Evolutionary conservation across 1,140 invertebrate species (phyloP), one percentile per base, ranked within the genome.

Genomic region (Paraescarpia echinospica): DNA sequence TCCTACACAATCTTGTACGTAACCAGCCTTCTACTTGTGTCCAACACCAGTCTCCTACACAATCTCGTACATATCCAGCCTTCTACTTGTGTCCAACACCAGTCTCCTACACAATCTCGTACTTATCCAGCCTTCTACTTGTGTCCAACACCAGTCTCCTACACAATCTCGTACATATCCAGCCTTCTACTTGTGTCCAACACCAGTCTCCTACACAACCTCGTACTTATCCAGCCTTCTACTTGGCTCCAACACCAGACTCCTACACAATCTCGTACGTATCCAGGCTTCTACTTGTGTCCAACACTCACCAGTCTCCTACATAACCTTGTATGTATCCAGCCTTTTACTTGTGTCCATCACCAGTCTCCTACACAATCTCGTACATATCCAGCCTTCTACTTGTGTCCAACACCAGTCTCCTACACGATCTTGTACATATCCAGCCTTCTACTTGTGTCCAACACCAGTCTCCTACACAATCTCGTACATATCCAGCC

Each of bases 31-130:
- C 18, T 22, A n/a, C n/a, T n/a, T n/a, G n/a, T n/a, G n/a, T n/a
- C n/a, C n/a, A n/a, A n/a, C 18, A 98, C 97, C 34, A 97, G 97
- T 96, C 94, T 97, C 91, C 95, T 97, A 90, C 97, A 98, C 94
- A 97, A 97, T 96, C 93, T 96, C 59, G 97, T 98, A 95, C 96
- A 96, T 96, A 90, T 90, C 9, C 90, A 90, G 18, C 27, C 35
- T 41, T 90, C 18, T 22, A n/a, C n/a, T n/a, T n/a, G n/a, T n/a
- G n/a, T n/a, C n/a, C n/a, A n/a, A n/a, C 18, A 98, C 97, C 34
- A 97, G 97, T 96, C 94, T 97, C 91, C 95, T 97, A 90, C 97
- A 98, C 94, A 97, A 97, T 96, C 93, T 96, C 59, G 97, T 98
- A 95, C 96, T 96, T 96, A 90, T 90, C 9, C 90, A 90, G 18